These are phyloP conservation scores for Tigriopus japonicus DNA, from an alignment of 1,140 invertebrate genomes.

Conservation along the genomic window DNA sequence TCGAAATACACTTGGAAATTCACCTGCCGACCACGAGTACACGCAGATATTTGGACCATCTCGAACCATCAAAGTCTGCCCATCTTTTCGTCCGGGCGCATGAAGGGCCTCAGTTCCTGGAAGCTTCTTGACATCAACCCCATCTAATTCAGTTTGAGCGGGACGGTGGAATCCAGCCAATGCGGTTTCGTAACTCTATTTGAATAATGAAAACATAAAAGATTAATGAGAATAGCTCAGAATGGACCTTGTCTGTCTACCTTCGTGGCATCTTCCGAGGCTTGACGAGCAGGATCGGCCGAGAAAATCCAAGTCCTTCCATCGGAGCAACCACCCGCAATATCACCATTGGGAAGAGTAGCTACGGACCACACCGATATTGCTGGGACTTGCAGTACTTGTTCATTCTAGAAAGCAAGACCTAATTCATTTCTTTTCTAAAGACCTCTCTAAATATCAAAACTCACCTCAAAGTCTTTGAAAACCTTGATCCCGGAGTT, in stretches of 20 bases:
- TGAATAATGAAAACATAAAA: conserved; percentile 30
- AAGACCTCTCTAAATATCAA: background rate
- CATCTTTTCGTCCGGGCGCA: conserved; percentile 56
- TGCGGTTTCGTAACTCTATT: conserved; percentile 15
- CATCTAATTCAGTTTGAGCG: conserved; percentile 45
- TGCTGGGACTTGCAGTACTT: conserved; percentile 57
- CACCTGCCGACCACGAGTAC: conserved; percentile 31
- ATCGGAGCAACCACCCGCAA: conserved; percentile 75
- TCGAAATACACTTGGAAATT: background rate
- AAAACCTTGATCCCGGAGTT: background rate
- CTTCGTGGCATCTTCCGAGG: conserved; percentile 35
- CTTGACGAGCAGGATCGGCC: conserved; percentile 40
- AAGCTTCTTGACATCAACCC: conserved; percentile 61
- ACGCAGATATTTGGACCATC: conserved; percentile 49
- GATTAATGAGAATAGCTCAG: no score
- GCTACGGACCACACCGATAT: conserved; percentile 74
- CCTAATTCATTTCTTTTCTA: no score
- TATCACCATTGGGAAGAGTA: conserved; percentile 59
- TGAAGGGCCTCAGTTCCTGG: conserved; percentile 52
- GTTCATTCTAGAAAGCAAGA: conserved; percentile 20
- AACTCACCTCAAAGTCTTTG: background rate
- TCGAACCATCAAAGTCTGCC: conserved; percentile 64
- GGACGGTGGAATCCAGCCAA: conserved; percentile 4
- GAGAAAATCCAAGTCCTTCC: conserved; percentile 68
- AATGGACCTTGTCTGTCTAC: conserved; percentile 18